phyloP scores from a whole-genome alignment of 2,113 vertebrate species.

The Plotosus lineatus region DNA sequence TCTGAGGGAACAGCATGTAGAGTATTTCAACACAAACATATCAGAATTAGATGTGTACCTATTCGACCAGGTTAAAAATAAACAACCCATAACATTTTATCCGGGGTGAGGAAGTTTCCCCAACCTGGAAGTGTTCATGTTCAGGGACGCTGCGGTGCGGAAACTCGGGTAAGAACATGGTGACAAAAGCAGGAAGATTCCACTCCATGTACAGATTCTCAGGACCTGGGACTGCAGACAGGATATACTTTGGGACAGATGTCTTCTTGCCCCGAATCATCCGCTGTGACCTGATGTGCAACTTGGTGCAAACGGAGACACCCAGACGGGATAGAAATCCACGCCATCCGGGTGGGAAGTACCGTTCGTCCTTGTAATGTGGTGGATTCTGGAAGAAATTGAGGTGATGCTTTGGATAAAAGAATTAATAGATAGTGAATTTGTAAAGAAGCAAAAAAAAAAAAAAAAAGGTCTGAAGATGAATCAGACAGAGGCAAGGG shows the following conservation, averaged over 20 bases:
- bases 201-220: constrained; percentile 59
- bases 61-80: not conserved
- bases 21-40: not conserved
- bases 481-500: not conserved
- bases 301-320: constrained; percentile 24
- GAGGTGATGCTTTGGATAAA: not conserved
- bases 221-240: constrained; percentile 39
- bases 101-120: not conserved
- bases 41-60: not conserved
- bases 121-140: constrained; percentile 67
- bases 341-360: constrained; percentile 60
- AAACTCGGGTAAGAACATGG: constrained; percentile 87
- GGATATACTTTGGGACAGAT: constrained; percentile 20
- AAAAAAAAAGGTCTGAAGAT: not conserved
- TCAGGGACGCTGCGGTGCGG: constrained; percentile 66
- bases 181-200: constrained; percentile 72
- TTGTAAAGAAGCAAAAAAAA: not conserved
- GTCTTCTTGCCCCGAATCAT: constrained; percentile 47
- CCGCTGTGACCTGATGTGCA: constrained; percentile 29
- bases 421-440: not conserved
- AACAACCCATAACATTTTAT: not conserved
- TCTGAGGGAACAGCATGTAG: constrained; percentile 59
- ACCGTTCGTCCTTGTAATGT: constrained; percentile 48
- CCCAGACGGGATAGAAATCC: constrained; percentile 64
- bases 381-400: constrained; percentile 55